Conservation (phyloP, 2,888 invertebrate genomes). For the Pyrrhia umbra region DNA sequence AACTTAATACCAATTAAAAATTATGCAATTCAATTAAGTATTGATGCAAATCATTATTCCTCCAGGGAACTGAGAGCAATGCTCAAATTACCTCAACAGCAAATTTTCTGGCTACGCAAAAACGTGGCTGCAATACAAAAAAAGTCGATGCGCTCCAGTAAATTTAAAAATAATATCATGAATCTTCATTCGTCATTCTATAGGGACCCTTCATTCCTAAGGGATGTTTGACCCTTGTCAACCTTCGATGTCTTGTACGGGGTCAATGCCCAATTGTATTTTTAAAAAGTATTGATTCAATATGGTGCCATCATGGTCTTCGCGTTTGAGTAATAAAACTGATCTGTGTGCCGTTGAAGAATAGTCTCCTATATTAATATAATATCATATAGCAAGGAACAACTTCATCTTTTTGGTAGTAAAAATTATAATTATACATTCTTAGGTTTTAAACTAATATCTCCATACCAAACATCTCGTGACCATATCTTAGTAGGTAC, state of each 20-base stretch:
- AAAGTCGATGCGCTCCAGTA: constrained; percentile 28
- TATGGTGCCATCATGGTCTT: constrained; percentile 36
- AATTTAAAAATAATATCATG: constrained; percentile 47
- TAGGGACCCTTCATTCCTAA: constrained; percentile 34
- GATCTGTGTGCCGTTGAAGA: neutral
- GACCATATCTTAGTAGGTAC: too few species aligned
- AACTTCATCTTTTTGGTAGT: too few species aligned
- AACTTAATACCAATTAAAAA: too few species aligned
- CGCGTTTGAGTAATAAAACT: constrained; percentile 3
- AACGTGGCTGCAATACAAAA: constrained; percentile 1
- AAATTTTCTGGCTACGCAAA: neutral
- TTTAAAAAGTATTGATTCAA: constrained; percentile 57
- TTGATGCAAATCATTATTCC: too few species aligned
- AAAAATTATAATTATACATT: too few species aligned
- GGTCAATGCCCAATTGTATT: constrained; percentile 53
- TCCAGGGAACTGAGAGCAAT: neutral
- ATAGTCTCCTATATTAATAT: too few species aligned
- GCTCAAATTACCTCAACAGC: neutral
- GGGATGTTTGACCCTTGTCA: constrained; percentile 63
- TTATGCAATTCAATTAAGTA: too few species aligned
- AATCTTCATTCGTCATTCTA: constrained; percentile 53
- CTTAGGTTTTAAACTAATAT: too few species aligned
- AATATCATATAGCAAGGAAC: too few species aligned
- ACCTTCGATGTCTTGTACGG: constrained; percentile 48
- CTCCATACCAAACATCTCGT: too few species aligned